Evolutionary conservation across 1,140 invertebrate species (phyloP).

Genomic region (Bombus confusus): DNA sequence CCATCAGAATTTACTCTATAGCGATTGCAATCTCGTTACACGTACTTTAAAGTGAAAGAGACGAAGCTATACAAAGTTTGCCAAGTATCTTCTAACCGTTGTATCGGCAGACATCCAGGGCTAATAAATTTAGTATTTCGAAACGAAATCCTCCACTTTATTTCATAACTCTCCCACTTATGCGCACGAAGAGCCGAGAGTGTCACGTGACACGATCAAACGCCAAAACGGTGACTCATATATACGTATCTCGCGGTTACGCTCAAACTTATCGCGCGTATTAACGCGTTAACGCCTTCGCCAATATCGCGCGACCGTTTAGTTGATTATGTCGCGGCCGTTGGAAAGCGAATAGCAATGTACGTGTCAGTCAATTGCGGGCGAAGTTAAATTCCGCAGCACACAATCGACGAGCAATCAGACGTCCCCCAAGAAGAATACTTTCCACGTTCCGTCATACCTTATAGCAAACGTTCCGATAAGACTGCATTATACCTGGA

Average conservation of each 20-base stretch:
- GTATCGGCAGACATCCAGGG: background rate
- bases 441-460: background rate
- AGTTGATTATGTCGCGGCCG: background rate
- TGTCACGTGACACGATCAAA: background rate
- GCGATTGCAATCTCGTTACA: background rate
- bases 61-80: background rate
- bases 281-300: background rate
- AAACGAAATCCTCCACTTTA: background rate
- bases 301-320: background rate
- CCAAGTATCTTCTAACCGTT: background rate
- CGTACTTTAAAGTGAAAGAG: background rate
- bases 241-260: fast-evolving
- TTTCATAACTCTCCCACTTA: background rate
- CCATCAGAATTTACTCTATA: background rate
- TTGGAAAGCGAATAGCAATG: background rate
- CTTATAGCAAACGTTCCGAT: conserved; percentile 22
- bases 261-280: too few species aligned
- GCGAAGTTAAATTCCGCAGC: conserved; percentile 17
- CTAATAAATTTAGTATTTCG: background rate
- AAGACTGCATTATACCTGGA: conserved; percentile 45
- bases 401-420: conserved; percentile 30
- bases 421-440: conserved; percentile 18
- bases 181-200: background rate
- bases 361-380: conserved; percentile 40
- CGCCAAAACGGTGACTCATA: background rate